A percentile compares a stretch with the other conserved stretches of the same genome.
Conservation (phyloP, 2,113 vertebrate species). For the Todiramphus saurophagus region DNA sequence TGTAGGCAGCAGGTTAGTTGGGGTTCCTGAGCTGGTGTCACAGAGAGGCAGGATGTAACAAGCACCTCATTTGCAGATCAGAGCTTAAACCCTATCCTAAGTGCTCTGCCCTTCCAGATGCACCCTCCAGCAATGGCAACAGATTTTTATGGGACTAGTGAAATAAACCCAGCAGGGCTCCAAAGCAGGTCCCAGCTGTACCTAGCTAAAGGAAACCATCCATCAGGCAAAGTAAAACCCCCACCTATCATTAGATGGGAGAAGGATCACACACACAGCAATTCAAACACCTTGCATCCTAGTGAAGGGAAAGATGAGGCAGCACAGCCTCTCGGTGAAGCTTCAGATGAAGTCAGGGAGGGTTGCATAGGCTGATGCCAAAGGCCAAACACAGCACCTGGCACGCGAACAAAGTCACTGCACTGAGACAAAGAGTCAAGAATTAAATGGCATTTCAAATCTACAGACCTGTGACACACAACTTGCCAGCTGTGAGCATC, state of each 20-base stretch:
- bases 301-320: neutral
- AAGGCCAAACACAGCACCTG: neutral
- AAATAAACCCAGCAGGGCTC: neutral
- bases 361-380: neutral
- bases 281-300: neutral
- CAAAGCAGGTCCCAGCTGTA: neutral
- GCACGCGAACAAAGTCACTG: neutral
- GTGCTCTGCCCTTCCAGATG: neutral
- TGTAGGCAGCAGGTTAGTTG: neutral
- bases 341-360: neutral
- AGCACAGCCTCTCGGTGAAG: neutral
- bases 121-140: neutral
- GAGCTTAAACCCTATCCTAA: neutral
- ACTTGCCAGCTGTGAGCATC: neutral
- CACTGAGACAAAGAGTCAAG: neutral
- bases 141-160: neutral
- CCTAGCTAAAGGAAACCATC: neutral
- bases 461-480: neutral
- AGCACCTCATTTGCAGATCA: neutral
- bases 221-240: neutral
- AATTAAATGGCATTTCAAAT: conserved; percentile 13
- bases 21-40: neutral
- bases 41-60: neutral
- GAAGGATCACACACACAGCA: neutral
- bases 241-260: rapidly evolving